Conservation (phyloP, 2,113 vertebrate species). For the Calyptommatus sinebrachiatus region DNA sequence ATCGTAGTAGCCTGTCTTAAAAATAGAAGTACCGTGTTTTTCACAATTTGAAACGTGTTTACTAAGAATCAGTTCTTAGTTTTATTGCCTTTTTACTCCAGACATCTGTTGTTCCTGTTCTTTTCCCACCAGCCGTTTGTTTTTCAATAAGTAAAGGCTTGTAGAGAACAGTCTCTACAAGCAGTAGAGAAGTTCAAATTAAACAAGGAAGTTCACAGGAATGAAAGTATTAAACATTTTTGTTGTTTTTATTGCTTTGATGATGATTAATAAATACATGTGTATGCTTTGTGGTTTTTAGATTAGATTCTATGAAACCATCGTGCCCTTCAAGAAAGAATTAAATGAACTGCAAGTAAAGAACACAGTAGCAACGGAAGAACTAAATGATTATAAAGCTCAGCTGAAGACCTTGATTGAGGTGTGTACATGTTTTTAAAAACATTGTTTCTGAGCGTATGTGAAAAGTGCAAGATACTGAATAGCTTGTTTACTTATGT, state of each 20-base stretch:
- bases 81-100: not conserved
- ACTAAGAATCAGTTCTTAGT: not conserved
- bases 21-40: not conserved
- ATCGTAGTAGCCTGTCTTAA: not conserved
- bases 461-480: not conserved
- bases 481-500: not conserved
- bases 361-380: constrained; percentile 77
- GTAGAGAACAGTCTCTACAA: not conserved
- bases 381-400: constrained; percentile 75
- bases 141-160: not conserved
- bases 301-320: constrained; percentile 86
- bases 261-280: not conserved
- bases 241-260: not conserved
- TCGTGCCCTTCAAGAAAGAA: constrained; percentile 80
- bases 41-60: not conserved
- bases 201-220: not conserved
- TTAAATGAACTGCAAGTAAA: constrained; percentile 78
- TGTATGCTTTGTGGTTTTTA: constrained; percentile 55
- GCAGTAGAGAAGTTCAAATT: not conserved
- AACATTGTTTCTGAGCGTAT: not conserved
- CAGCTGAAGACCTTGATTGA: constrained; percentile 84
- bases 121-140: too few species aligned
- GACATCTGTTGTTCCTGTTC: too few species aligned
- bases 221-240: not conserved
- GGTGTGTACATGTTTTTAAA: constrained; percentile 66